Evolutionary conservation across 2,113 vertebrate species (phyloP).

Genomic region (Craseonycteris thonglongyai): DNA sequence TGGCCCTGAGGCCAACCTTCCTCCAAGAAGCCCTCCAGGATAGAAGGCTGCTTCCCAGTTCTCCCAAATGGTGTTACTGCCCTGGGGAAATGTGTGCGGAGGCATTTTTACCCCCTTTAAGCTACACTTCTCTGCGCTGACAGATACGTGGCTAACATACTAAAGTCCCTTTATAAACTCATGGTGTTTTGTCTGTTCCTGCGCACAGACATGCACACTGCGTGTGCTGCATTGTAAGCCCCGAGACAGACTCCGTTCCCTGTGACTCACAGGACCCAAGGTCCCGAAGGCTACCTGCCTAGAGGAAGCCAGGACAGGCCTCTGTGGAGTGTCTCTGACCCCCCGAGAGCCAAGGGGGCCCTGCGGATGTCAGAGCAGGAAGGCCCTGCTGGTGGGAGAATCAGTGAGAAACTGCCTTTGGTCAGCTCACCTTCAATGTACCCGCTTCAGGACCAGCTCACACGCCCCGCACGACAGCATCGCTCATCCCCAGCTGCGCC

Average conservation of each 20-base stretch:
- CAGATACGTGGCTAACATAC: neutral
- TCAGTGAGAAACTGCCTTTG: neutral
- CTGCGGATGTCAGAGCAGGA: neutral
- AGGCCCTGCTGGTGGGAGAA: neutral
- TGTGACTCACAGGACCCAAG: neutral
- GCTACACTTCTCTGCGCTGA: neutral
- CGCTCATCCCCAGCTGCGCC: neutral
- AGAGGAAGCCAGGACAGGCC: neutral
- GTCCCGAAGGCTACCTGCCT: neutral
- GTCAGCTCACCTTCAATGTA: neutral
- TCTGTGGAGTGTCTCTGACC: accelerated
- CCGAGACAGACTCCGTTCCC: neutral
- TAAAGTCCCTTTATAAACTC: neutral
- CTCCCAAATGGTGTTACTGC: neutral
- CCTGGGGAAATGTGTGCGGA: neutral
- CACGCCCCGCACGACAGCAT: accelerated
- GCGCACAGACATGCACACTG: neutral
- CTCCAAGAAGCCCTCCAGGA: neutral
- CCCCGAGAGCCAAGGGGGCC: neutral
- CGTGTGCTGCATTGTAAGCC: neutral
- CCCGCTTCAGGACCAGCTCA: neutral
- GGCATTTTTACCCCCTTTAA: conserved; percentile 30
- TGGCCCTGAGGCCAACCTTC: neutral
- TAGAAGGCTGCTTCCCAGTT: neutral
- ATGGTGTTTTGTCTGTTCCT: neutral